A percentile compares a stretch with the other conserved stretches of the same genome.
These are phyloP conservation scores for Tetanocera ferruginea DNA, from an alignment of 2,888 invertebrate genomes.

Conservation along the genomic window DNA sequence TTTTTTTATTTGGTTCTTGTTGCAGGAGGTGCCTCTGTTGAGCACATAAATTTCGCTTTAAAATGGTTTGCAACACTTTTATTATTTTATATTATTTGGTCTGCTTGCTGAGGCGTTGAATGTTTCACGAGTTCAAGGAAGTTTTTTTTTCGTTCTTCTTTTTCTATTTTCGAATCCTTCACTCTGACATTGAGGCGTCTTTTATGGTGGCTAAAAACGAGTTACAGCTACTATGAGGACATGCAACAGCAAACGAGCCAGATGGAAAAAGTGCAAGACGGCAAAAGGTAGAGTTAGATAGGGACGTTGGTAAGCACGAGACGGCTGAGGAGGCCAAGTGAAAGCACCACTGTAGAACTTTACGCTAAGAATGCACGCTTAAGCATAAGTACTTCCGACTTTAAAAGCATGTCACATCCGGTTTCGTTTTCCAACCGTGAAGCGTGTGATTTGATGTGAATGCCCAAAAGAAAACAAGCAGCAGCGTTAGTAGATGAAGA, in stretches of 20 bases:
- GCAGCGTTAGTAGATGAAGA: background rate
- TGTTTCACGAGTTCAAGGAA: conserved; percentile 38
- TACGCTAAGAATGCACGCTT: conserved; percentile 59
- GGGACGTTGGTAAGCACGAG: background rate
- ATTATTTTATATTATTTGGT: conserved; percentile 25
- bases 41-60: conserved; percentile 35
- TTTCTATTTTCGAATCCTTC: background rate
- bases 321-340: background rate
- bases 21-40: background rate
- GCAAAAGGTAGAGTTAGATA: background rate
- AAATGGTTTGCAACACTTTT: conserved; percentile 41
- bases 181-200: conserved; percentile 34
- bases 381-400: conserved; percentile 69
- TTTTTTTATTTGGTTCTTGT: background rate
- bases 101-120: conserved; percentile 1
- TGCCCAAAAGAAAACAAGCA: conserved; percentile 16
- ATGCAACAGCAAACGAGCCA: background rate
- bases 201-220: background rate
- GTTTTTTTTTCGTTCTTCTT: background rate
- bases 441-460: conserved; percentile 54
- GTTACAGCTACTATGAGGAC: background rate
- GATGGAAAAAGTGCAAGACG: background rate
- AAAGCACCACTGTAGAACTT: conserved; percentile 23
- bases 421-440: conserved; percentile 58
- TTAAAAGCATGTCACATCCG: conserved; percentile 70